phyloP scores from a whole-genome alignment of 2,797 vertebrate genomes.

The Lithobates pipiens region DNA sequence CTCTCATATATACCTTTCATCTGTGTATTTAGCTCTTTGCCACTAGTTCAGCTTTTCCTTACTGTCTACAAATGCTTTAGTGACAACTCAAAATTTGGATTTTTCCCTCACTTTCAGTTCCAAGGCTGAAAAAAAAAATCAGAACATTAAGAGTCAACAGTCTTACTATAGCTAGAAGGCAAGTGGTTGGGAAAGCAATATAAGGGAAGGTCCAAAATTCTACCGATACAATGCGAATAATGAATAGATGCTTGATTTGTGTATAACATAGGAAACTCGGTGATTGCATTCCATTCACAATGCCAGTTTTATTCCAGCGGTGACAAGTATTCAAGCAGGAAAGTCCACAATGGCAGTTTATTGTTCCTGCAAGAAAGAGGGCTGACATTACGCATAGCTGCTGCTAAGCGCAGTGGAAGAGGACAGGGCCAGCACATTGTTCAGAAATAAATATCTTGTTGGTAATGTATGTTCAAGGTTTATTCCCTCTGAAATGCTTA shows the following conservation, averaged over 20 bases:
- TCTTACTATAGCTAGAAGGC: not conserved
- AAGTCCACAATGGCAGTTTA: conserved; percentile 1
- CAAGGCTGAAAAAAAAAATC: no score
- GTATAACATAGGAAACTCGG: not conserved
- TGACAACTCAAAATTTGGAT: no score
- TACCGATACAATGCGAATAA: not conserved
- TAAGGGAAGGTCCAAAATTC: not conserved
- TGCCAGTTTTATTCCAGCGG: not conserved
- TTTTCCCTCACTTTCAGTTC: no score
- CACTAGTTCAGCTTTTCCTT: no score
- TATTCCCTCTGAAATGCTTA: not conserved
- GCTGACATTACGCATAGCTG: conserved; percentile 5
- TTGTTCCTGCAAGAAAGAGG: conserved; percentile 25
- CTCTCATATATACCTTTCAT: no score
- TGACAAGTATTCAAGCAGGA: conserved; percentile 13
- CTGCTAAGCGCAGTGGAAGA: not conserved
- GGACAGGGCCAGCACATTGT: conserved; percentile 17
- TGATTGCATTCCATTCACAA: conserved; percentile 18
- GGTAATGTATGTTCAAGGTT: conserved; percentile 49
- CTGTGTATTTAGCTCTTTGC: no score
- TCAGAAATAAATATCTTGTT: conserved; percentile 25
- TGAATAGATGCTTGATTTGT: conserved; percentile 11
- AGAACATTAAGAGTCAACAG: no score
- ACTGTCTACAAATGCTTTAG: no score
- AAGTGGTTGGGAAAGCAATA: not conserved